A percentile compares a stretch with the other conserved stretches of the same genome.
These are phyloP conservation scores for Illadopsis cleaveri DNA, from an alignment of 2,113 vertebrate genomes.

Conservation along the genomic window DNA sequence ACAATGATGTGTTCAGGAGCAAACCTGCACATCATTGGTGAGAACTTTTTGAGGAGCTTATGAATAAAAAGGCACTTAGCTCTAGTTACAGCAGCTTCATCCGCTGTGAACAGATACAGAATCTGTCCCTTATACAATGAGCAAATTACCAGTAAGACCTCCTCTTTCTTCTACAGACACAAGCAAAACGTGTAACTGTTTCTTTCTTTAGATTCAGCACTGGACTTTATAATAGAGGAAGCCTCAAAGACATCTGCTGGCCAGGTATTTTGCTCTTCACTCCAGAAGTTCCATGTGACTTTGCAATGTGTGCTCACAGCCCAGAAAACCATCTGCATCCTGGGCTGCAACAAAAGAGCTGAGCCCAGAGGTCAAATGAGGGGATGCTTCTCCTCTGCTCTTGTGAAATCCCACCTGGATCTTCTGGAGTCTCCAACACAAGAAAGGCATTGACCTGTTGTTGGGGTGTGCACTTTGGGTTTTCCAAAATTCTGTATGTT, in stretches of 20 bases:
- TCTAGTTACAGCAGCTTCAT: neutral
- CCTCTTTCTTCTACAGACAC: neutral
- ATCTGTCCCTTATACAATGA: neutral
- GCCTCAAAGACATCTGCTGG: neutral
- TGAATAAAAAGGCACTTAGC: neutral
- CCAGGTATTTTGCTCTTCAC: neutral
- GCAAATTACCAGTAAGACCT: neutral
- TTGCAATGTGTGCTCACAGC: neutral
- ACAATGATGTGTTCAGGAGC: neutral
- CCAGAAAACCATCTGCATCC: neutral
- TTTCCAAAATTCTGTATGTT: no score
- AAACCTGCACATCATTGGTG: neutral
- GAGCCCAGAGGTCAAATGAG: neutral
- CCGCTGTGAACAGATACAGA: neutral
- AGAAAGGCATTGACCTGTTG: neutral
- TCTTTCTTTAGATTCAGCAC: neutral
- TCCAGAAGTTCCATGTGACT: neutral
- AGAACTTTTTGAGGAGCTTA: neutral
- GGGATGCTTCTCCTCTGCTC: neutral
- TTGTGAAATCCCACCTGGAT: neutral
- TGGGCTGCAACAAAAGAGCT: neutral
- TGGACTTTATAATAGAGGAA: neutral
- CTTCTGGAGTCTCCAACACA: neutral
- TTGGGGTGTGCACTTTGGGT: no score
- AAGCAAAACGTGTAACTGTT: fast-evolving